A percentile compares a stretch with the other conserved stretches of the same genome.
Conservation (phyloP, 2,888 invertebrate genomes). For the Archips xylosteana region DNA sequence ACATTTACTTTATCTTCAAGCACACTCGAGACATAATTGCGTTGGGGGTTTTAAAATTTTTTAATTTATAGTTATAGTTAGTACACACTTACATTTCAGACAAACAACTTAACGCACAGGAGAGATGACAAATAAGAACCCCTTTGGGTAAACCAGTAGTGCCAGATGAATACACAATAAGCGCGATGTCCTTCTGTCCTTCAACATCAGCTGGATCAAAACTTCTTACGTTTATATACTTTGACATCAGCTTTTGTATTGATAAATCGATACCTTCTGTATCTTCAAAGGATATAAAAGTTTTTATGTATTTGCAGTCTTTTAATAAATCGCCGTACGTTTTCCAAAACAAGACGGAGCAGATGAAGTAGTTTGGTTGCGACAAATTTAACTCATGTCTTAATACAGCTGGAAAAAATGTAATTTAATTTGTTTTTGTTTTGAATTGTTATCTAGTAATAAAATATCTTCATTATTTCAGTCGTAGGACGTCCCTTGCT, state of each 20-base stretch:
- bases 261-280: not conserved
- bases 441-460: too few relatives aligned
- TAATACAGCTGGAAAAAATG: not conserved
- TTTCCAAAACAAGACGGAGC: not conserved
- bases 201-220: not conserved
- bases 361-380: not conserved
- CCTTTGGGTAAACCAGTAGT: not conserved
- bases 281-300: not conserved
- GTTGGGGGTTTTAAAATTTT: not conserved
- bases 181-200: not conserved
- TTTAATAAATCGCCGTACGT: not conserved
- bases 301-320: not conserved
- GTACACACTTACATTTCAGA: not conserved
- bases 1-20: too few relatives aligned
- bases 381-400: not conserved
- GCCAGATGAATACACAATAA: not conserved
- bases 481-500: too few relatives aligned
- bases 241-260: not conserved
- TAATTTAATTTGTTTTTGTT: not conserved
- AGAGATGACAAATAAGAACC: not conserved
- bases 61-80: not conserved
- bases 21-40: too few relatives aligned
- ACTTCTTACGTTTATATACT: not conserved
- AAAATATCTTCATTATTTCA: too few relatives aligned
- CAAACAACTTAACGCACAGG: not conserved